Evolutionary conservation across 2,797 vertebrate genomes (phyloP), one percentile per base, ranked within the genome.

Genomic region (Phalloptychus januarius): DNA sequence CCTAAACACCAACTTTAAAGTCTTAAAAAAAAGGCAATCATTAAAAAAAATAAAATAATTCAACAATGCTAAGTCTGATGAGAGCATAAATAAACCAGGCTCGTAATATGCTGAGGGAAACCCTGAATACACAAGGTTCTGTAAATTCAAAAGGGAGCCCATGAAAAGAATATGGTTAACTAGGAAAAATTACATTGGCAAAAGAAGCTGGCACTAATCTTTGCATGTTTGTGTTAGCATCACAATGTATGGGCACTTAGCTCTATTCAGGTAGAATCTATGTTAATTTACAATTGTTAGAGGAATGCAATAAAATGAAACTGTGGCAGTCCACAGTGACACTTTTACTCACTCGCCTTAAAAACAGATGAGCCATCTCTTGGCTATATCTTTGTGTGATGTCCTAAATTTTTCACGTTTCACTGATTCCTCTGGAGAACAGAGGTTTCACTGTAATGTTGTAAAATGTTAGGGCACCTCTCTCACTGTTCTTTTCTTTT

Each of bases 281-380:
- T 85, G 85, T 86, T 79, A 81, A 85, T 90, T 91, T 87, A 86
- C 81, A 89, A 83, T 84, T 86, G 89, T 91, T 87, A 86, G 48
- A 85, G 78, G 82, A 85, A 89, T 73, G 80, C 89, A 87, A 89
- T 89, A 56, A 85, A 78, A 89, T 80, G 12, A 85, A 90, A 93
- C 87, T 88, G 80, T 85, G 87, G 85, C 81, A 78, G 63, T 86
- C 86, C 76, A 71, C 73, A 73, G 77, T 38, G 45, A 63, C 54
- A 45, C 80, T 58, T 56, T 70, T 50, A 50, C 44, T 63, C 7
- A 20, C 16, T 63, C 1, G 31, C 40, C 33, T 16, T 8, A 28
- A 13, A 70, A 70, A 2, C 36, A 72, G 42, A 84, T 65, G 82
- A 88, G 82, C 71, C 74, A 77, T 88, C 16, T 72, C 84, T 88